Conservation (phyloP, 2,888 invertebrate genomes). For the Latrodectus hesperus region DNA sequence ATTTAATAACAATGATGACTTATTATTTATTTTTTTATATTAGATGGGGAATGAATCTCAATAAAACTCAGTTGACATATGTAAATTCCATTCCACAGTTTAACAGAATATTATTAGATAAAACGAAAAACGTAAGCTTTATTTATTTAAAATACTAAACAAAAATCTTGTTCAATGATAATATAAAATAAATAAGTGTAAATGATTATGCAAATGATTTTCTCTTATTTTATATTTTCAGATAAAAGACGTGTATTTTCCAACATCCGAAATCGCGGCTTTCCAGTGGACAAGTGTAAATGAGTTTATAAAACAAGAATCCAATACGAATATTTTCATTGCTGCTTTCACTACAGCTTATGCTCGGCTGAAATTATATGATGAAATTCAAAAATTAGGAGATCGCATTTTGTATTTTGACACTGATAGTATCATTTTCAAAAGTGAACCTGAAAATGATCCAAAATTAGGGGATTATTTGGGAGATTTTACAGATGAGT, state of each 20-base stretch:
- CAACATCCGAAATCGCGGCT: background rate
- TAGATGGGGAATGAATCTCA: constrained; percentile 24
- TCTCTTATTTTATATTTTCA: too few relatives aligned
- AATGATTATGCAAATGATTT: too few relatives aligned
- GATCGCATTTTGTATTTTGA: background rate
- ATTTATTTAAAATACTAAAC: background rate
- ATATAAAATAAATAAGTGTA: too few relatives aligned
- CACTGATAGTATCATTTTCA: constrained; percentile 3
- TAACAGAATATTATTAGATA: constrained; percentile 19
- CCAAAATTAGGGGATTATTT: background rate
- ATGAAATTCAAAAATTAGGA: constrained; percentile 22
- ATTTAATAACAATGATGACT: background rate
- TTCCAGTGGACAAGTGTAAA: background rate
- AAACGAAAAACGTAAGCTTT: constrained; percentile 9
- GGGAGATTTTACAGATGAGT: constrained; percentile 9
- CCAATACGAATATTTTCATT: constrained; percentile 17
- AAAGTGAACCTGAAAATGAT: background rate
- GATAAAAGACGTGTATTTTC: constrained; percentile 4
- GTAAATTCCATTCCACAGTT: background rate
- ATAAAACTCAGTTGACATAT: constrained; percentile 18
- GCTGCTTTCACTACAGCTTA: constrained; percentile 27
- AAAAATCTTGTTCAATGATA: background rate
- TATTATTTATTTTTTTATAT: background rate
- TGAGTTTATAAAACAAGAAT: background rate
- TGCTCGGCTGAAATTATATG: constrained; percentile 11